Base-by-base conservation (phyloP, 2,888 invertebrate genomes). In the Apamea sordens region DNA sequence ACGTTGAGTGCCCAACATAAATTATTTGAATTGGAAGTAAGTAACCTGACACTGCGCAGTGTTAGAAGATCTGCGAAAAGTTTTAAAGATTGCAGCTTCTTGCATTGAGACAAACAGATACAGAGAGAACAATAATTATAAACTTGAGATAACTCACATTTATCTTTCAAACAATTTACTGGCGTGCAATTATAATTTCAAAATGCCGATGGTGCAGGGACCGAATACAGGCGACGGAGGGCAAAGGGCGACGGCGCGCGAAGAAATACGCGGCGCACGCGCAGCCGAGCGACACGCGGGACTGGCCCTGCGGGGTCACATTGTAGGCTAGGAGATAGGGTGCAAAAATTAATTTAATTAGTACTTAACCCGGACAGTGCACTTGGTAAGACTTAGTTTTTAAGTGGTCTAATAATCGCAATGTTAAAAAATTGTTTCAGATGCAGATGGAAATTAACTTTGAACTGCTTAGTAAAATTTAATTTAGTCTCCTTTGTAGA, bases 231-330 rank as follows among this genome's bases (percentile, higher is more conserved):
- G 75, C 59, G n/a, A 63, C 59, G 10, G 59, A 44, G 78, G 76
- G 71, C 72, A 64, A 76, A 73, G 84, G 69, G 73, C 41, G 64
- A 36, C 44, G 73, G 77, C 64, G 76, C 73, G 73, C 85, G 77
- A 76, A 72, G 77, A 63, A 53, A 79, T 53, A 71, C 21, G 65
- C 74, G 69, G 61, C 61, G 82, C 76, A 77, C 75, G 82, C 79
- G 82, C 84, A 89, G 13, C 70, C 73, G 32, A 86, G 76, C 82
- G 76, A 74, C 77, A 59, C 80, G 68, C 73, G 67, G 75, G 70
- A 65, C 71, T 36, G 68, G 75, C 87, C 59, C 64, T 73, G 77
- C 71, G 76, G 76, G 85, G 85, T 86, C 87, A 87, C 64, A 63
- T 36, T 70, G 18, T 81, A 72, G 73, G 21, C 50, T 13, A 41